Evolutionary conservation across 2,113 vertebrate genomes (phyloP), one percentile per base, ranked within the genome.

Genomic region (Podiceps cristatus): DNA sequence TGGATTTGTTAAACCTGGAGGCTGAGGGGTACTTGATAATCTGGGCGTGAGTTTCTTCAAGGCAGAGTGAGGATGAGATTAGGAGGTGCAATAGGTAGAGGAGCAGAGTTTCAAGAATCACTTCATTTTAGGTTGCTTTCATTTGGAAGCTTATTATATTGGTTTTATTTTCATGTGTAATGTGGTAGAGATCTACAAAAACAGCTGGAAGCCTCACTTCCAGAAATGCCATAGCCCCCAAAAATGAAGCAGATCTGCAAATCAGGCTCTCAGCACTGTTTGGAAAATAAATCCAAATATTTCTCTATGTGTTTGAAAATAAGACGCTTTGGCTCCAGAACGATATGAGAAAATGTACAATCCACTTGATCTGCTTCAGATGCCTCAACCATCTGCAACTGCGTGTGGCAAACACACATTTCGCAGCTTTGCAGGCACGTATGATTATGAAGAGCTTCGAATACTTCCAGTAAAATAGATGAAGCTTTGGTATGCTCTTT

Each of bases 361-460:
- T 52, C 74, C 62, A 33, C 69, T 64, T 82, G 80, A 88, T 91
- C 67, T 53, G 80, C 89, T 73, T 93, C 80, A 90, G 89, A 82
- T 76, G 91, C 88, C 76, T n/a, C 95, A 89, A 58, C 94, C 94
- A 95, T 87, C 96, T 96, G 95, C 94, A 95, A 84, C 68, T 20
- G 83, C 77, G 53, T 66, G 97, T 87, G 89, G 73, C 86, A 75
- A 83, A n/a, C 35, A n/a, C 88, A 10, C 58, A 53, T 75, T 89
- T 81, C 52, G 37, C 83, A 76, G 73, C 69, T 88, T 76, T 0
- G 2, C 62, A 18, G 78, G 40, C 88, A 78, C 3, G 4, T 19
- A 56, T 35, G 86, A 47, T 37, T 56, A 20, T 3, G 33, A 82
- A 56, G 66, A 64, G 73, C 58, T 74, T 35, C 1, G 7, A 68